phyloP scores from a whole-genome alignment of 2,888 invertebrate genomes.

The Penaeus monodon region DNA sequence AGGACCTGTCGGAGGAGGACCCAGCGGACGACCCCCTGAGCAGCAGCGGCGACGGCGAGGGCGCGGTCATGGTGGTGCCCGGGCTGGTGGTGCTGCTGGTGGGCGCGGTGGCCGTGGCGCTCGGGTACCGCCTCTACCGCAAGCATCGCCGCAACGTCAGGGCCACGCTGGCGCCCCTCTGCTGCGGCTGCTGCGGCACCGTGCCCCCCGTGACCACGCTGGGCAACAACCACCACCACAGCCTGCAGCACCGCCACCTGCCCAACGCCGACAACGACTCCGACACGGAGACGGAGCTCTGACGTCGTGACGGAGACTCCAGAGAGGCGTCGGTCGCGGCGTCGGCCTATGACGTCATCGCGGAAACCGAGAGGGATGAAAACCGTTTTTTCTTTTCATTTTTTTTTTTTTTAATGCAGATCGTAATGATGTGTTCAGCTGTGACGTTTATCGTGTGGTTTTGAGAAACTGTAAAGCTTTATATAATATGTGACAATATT shows the following conservation, averaged over 20 bases:
- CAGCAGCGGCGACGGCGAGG: not conserved
- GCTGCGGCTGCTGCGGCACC: slow-evolving; percentile 30
- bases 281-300: slow-evolving; percentile 49
- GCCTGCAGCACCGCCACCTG: slow-evolving; percentile 13
- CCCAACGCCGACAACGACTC: slow-evolving; percentile 36
- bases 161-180: slow-evolving; percentile 31
- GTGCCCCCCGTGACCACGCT: slow-evolving; percentile 14
- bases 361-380: too few relatives aligned
- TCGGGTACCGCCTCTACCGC: slow-evolving; percentile 26
- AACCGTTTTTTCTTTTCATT: too few relatives aligned
- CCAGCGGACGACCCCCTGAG: not conserved
- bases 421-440: too few relatives aligned
- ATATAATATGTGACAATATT: too few relatives aligned
- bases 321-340: too few relatives aligned
- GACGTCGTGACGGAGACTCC: not conserved
- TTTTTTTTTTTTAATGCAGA: too few relatives aligned
- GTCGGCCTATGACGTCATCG: too few relatives aligned
- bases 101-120: not conserved
- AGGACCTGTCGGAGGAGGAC: slow-evolving; percentile 43
- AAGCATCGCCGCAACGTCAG: slow-evolving; percentile 23
- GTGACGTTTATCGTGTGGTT: too few relatives aligned
- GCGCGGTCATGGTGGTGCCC: slow-evolving; percentile 40
- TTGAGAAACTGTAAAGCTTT: too few relatives aligned
- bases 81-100: slow-evolving; percentile 28
- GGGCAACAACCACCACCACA: slow-evolving; percentile 10